Evolutionary conservation across 2,888 invertebrate species (phyloP), one percentile per base, ranked within the genome.

Genomic region (Tanypteryx hageni): DNA sequence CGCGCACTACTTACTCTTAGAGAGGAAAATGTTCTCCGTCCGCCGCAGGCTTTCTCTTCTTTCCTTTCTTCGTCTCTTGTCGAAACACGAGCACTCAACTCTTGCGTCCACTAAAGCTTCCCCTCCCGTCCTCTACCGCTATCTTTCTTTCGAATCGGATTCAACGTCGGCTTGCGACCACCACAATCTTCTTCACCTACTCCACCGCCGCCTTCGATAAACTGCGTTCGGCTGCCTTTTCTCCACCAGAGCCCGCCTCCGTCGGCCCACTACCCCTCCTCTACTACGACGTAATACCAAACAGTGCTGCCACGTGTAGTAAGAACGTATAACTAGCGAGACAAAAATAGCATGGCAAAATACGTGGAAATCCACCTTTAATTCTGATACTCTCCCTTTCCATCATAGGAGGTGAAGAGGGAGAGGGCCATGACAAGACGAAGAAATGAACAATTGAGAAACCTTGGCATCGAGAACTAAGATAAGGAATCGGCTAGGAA

Each of bases 161-260:
- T 89, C 89, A 31, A 89, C 89, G 89, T 61, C 89, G 83, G 57
- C 56, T 18, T 27, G n/a, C 64, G 89, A 18, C 31, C 89, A 89
- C 89, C 89, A 89, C 61, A 89, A 61, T 44, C 89, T 64, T 31
- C 64, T 64, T 64, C 89, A 89, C 89, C 89, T 89, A 68, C 89
- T 83, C 89, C 89, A 68, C 89, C 59, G 89, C 68, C 64, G 89
- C 89, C 89, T 89, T 64, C 89, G 89, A 44, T 89, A 89, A 11
- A 89, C 89, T 89, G 89, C 89, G 27, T 89, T 64, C 61, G 58
- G 31, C 64, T 22, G 27, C 11, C 16, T 64, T n/a, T 16, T 18
- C n/a, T 27, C 44, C 64, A 64, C 89, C 89, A 89, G 89, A 89
- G 89, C 61, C 89, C 89, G 89, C 89, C 64, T 31, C 64, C 56